A percentile compares a stretch with the other conserved stretches of the same genome.
These are phyloP conservation scores for Sus scrofa DNA, from an alignment of 2,113 vertebrate species.

Conservation along the genomic window T2T-Sscrofa CM000813.6:125416501-125417000, in stretches of 20 bases:
- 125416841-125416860: background rate
- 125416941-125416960: background rate
- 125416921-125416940: background rate
- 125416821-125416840: background rate
- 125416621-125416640: conserved; percentile 34
- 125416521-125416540: background rate
- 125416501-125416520: background rate
- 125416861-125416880: background rate
- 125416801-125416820: conserved; percentile 19
- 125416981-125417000: background rate
- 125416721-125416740: conserved; percentile 40
- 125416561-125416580: conserved; percentile 38
- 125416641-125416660: conserved; percentile 3
- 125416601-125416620: conserved; percentile 41
- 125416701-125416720: conserved; percentile 32
- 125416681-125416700: background rate
- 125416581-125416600: background rate
- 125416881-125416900: background rate
- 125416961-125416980: background rate
- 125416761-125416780: conserved; percentile 38
- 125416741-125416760: background rate
- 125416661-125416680: conserved; percentile 10
- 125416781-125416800: conserved; percentile 34
- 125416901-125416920: background rate
- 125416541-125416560: background rate